Conservation (phyloP, 2,113 vertebrate genomes). For the Siphamia tubifer region DNA sequence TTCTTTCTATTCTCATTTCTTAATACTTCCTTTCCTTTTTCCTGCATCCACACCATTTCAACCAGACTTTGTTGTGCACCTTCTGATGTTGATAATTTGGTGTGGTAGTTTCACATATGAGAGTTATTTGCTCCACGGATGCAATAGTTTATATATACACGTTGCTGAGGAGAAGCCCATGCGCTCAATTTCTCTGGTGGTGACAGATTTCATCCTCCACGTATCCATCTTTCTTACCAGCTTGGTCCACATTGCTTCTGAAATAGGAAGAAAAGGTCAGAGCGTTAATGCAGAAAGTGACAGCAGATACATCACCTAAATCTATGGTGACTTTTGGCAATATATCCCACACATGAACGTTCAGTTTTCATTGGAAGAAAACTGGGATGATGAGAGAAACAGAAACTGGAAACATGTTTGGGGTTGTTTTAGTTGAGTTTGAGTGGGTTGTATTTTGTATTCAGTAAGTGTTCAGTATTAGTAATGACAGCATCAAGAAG, state of each 20-base stretch:
- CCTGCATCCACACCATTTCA: neutral
- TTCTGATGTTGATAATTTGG: conserved; percentile 6
- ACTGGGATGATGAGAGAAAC: conserved; percentile 2
- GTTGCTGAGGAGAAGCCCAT: neutral
- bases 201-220: conserved; percentile 52
- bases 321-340: conserved; percentile 63
- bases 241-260: conserved; percentile 54
- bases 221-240: conserved; percentile 73
- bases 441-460: too few relatives aligned
- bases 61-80: neutral
- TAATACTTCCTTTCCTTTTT: conserved; percentile 2
- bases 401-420: neutral
- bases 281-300: conserved; percentile 68
- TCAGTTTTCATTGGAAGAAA: conserved; percentile 38
- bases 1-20: neutral
- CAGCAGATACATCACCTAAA: conserved; percentile 69
- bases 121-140: conserved; percentile 1
- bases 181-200: conserved; percentile 17
- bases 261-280: conserved; percentile 72
- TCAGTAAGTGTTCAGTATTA: too few relatives aligned
- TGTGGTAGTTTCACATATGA: neutral
- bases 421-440: neutral
- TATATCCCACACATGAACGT: conserved; percentile 46
- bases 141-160: conserved; percentile 8
- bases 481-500: too few relatives aligned